Percentiles rank a stretch among this genome's conserved stretches.
Conservation (phyloP, 2,113 vertebrate species). For the Rhadina sibilatrix region DNA sequence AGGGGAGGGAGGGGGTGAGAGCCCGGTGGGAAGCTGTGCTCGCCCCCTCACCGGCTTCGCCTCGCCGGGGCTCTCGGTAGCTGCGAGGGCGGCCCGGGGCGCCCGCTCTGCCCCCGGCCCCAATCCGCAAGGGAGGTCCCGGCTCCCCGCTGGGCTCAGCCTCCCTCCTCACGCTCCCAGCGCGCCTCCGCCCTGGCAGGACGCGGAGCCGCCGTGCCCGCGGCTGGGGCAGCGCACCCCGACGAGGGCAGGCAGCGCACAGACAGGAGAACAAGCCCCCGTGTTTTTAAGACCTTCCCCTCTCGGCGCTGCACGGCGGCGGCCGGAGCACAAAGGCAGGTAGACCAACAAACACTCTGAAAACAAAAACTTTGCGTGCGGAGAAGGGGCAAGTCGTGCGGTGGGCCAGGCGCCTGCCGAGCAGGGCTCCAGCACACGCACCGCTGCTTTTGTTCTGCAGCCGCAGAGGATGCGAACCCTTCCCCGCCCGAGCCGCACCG, state of each 20-base stretch:
- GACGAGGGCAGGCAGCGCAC: not conserved
- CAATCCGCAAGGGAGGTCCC: not conserved
- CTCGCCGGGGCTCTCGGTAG: not conserved
- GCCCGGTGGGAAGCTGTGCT: not conserved
- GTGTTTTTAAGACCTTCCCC: not conserved
- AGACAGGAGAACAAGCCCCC: rapidly evolving
- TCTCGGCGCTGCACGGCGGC: not conserved
- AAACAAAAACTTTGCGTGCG: not conserved
- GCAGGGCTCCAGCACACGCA: not conserved
- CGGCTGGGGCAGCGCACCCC: not conserved
- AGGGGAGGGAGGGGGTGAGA: not conserved
- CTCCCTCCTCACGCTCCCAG: not conserved
- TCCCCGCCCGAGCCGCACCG: not conserved
- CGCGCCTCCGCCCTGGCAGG: not conserved
- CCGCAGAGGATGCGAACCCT: not conserved
- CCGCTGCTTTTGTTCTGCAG: not conserved
- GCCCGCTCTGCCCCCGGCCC: not conserved
- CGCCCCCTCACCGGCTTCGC: not conserved
- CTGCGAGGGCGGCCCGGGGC: not conserved
- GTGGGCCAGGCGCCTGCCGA: not conserved
- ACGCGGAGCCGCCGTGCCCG: not conserved
- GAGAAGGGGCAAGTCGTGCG: not conserved
- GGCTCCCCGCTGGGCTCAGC: not conserved
- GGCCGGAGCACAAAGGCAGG: not conserved
- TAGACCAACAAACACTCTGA: not conserved